A percentile compares a stretch with the other conserved stretches of the same genome.
These are phyloP conservation scores for Podarcis raffonei DNA, from an alignment of 2,113 vertebrate genomes.

Conservation along the genomic window DNA sequence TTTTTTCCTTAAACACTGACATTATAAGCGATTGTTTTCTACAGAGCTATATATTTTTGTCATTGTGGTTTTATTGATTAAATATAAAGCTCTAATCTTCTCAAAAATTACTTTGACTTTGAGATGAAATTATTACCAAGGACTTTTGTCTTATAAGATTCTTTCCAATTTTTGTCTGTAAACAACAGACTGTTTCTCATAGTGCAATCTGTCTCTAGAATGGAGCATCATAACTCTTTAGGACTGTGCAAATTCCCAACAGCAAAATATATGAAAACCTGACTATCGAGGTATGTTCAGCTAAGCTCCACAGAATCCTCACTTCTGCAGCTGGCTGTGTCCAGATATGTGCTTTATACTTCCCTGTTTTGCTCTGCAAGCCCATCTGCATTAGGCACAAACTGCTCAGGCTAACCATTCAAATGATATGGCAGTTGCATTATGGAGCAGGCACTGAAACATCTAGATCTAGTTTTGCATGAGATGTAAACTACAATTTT, in stretches of 20 bases:
- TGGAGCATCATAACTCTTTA: not conserved
- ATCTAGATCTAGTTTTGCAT: too few relatives aligned
- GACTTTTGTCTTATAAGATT: not conserved
- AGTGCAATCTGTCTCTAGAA: not conserved
- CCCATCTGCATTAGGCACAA: too few relatives aligned
- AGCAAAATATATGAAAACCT: not conserved
- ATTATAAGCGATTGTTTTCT: not conserved
- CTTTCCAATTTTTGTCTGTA: not conserved
- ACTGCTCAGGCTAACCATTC: too few relatives aligned
- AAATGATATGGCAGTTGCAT: too few relatives aligned
- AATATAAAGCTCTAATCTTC: not conserved
- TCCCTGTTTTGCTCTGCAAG: too few relatives aligned
- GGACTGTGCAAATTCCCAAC: not conserved
- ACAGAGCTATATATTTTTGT: rapidly evolving
- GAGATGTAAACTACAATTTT: too few relatives aligned
- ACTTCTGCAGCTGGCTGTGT: too few relatives aligned
- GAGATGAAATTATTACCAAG: not conserved
- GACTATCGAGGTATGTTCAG: not conserved
- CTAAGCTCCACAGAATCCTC: too few relatives aligned
- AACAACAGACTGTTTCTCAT: not conserved
- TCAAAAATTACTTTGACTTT: not conserved
- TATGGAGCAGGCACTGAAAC: too few relatives aligned
- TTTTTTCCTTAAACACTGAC: not conserved
- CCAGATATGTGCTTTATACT: too few relatives aligned
- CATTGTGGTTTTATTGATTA: not conserved